A percentile compares a stretch with the other conserved stretches of the same genome.
These are phyloP conservation scores for Ariopsis seemanni DNA, from an alignment of 2,113 vertebrate species.

Conservation along the genomic window DNA sequence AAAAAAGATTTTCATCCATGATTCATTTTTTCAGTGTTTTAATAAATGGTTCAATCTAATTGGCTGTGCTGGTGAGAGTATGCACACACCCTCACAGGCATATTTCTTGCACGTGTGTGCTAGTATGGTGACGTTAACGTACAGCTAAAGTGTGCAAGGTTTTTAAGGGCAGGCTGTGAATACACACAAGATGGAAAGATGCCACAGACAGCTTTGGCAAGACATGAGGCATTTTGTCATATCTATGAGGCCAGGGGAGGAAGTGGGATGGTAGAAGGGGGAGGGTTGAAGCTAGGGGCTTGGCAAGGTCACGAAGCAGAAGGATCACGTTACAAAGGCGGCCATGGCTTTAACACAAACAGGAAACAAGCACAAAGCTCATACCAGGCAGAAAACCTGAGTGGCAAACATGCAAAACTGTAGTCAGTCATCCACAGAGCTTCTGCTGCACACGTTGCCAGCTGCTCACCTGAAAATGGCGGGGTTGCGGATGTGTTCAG, in stretches of 20 bases:
- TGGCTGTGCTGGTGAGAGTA: not conserved
- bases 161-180: not conserved
- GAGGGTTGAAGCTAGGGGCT: not conserved
- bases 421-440: not conserved
- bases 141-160: not conserved
- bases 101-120: not conserved
- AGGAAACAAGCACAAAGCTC: constrained; percentile 12
- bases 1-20: not conserved
- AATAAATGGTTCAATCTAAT: not conserved
- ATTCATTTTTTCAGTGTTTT: not conserved
- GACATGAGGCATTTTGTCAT: not conserved
- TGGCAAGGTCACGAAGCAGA: constrained; percentile 16
- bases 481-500: constrained; percentile 86
- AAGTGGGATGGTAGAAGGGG: no score
- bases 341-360: not conserved
- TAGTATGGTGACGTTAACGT: not conserved
- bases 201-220: not conserved
- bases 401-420: not conserved
- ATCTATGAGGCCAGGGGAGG: not conserved
- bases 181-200: constrained; percentile 29
- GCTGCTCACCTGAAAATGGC: constrained; percentile 81
- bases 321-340: constrained; percentile 12
- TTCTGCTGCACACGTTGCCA: not conserved
- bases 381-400: not conserved
- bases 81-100: no score